Conservation (phyloP, 2,113 vertebrate species). For the Etheostoma cragini region DNA sequence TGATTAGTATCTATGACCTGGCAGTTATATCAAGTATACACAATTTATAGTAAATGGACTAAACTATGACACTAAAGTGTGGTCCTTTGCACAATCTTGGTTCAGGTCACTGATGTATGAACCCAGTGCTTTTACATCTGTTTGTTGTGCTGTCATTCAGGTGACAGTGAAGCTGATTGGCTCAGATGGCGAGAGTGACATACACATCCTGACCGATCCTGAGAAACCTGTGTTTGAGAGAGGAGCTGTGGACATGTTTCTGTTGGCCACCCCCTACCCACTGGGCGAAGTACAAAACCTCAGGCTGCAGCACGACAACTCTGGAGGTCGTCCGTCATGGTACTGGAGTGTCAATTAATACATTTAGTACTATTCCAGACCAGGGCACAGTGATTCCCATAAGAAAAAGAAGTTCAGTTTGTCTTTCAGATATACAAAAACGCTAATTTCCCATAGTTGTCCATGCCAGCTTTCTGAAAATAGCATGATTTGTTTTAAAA, state of each 20-base stretch:
- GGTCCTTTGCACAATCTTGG: background rate
- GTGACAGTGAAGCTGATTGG: slow-evolving; percentile 85
- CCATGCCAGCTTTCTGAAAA: background rate
- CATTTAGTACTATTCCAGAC: background rate
- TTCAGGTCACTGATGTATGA: slow-evolving; percentile 5
- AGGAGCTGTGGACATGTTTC: slow-evolving; percentile 86
- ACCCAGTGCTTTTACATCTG: background rate
- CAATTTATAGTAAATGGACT: background rate
- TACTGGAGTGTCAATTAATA: slow-evolving; percentile 44
- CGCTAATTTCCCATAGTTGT: background rate
- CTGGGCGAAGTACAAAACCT: slow-evolving; percentile 85
- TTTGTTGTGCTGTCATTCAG: slow-evolving; percentile 62
- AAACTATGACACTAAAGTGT: background rate
- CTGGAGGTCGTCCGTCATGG: slow-evolving; percentile 85
- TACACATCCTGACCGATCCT: slow-evolving; percentile 81
- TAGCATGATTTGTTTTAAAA: background rate
- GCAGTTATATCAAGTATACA: background rate
- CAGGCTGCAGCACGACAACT: slow-evolving; percentile 87
- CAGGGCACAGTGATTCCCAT: background rate
- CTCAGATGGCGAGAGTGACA: slow-evolving; percentile 80
- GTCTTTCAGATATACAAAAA: background rate
- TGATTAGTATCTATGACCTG: background rate
- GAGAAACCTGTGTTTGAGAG: slow-evolving; percentile 85
- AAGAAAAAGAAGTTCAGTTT: background rate
- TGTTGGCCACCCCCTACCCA: slow-evolving; percentile 81